Evolutionary conservation across 1,140 invertebrate genomes (phyloP).

Genomic region (Drosophila grimshawi): DNA sequence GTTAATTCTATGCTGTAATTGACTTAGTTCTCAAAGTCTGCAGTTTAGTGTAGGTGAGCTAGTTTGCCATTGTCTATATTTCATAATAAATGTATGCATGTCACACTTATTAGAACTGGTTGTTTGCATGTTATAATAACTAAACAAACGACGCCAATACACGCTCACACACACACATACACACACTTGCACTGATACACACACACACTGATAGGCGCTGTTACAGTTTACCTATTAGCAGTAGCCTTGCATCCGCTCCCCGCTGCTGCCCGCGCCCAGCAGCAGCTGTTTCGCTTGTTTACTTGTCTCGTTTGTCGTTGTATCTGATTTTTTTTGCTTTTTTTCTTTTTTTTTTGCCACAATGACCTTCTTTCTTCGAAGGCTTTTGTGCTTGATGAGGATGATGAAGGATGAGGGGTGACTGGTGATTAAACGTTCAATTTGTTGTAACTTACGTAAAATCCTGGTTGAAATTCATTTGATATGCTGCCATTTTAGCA

Average conservation of each 20-base stretch:
- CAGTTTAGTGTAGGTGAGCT: constrained; percentile 15
- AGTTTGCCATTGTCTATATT: constrained; percentile 33
- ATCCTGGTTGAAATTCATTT: constrained; percentile 83
- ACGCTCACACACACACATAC: constrained; percentile 46
- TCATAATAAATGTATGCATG: constrained; percentile 71
- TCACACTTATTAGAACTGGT: constrained; percentile 71
- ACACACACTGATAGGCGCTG: constrained; percentile 36
- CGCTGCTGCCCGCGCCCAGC: constrained; percentile 22
- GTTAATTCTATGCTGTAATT: neutral
- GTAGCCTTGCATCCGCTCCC: constrained; percentile 22
- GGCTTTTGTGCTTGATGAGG: constrained; percentile 37
- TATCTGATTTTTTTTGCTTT: constrained; percentile 56
- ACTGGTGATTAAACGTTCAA: constrained; percentile 13
- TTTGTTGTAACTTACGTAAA: constrained; percentile 80
- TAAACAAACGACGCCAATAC: constrained; percentile 52
- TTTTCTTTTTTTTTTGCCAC: constrained; percentile 49
- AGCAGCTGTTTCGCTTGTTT: constrained; percentile 73
- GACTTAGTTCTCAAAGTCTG: neutral
- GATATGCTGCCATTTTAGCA: constrained; percentile 71
- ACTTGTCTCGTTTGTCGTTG: constrained; percentile 60
- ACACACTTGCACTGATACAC: constrained; percentile 14
- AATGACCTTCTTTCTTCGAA: constrained; percentile 63
- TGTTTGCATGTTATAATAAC: constrained; percentile 80
- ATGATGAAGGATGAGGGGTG: no score
- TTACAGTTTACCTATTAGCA: constrained; percentile 57